Conservation (phyloP, 2,888 invertebrate genomes). For the Hesperia comma region DNA sequence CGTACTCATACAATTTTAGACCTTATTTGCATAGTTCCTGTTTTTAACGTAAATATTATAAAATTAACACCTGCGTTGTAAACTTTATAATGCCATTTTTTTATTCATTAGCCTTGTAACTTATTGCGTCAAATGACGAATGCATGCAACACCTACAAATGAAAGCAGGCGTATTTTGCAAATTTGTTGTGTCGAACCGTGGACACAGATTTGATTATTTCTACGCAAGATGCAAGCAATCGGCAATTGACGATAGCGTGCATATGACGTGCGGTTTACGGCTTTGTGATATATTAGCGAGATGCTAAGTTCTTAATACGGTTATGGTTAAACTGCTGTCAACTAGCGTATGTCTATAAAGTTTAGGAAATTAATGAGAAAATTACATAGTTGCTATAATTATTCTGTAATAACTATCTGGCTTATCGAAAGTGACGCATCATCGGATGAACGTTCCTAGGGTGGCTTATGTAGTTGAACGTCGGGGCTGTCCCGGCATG, state of each 20-base stretch:
- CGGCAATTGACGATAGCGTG: too few species aligned
- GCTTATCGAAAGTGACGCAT: conserved; percentile 39
- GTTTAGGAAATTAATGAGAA: background rate
- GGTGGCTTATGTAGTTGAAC: conserved; percentile 39
- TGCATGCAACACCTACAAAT: too few species aligned
- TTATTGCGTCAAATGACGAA: too few species aligned
- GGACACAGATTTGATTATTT: too few species aligned
- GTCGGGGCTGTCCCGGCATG: conserved; percentile 52
- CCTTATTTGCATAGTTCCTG: conserved; percentile 42
- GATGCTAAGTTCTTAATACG: background rate
- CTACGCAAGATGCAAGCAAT: too few species aligned
- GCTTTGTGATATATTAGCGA: background rate
- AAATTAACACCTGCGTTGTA: conserved; percentile 38
- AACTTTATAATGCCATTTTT: background rate
- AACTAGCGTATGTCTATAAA: background rate
- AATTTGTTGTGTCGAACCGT: too few species aligned
- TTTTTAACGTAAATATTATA: conserved; percentile 30
- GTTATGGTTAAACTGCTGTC: conserved; percentile 3
- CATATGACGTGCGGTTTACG: too few species aligned
- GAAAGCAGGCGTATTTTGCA: too few species aligned
- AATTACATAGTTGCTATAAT: conserved; percentile 23
- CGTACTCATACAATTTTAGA: conserved; percentile 41
- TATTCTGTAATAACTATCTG: conserved; percentile 49
- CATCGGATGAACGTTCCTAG: conserved; percentile 57
- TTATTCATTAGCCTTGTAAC: too few species aligned